Conservation (phyloP, 2,888 invertebrate species). For the Oegoconia quadripuncta region DNA sequence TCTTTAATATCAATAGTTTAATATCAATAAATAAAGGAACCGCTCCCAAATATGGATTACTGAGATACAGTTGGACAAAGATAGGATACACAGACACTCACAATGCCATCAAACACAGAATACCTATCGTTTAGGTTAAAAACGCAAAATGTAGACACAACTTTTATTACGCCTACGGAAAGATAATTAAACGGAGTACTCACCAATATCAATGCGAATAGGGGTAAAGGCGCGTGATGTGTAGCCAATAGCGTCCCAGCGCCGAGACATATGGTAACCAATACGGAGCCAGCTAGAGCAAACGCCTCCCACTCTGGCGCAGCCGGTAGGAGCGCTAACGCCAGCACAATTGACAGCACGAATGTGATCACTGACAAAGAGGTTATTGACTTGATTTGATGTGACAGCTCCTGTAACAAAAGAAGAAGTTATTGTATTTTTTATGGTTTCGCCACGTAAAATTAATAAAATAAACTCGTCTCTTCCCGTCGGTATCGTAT, state of each 20-base stretch:
- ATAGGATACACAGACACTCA: too few species aligned
- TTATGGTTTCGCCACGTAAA: too few species aligned
- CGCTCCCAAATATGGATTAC: too few species aligned
- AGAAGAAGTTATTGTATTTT: too few species aligned
- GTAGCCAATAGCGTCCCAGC: slow-evolving; percentile 81
- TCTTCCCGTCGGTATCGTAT: too few species aligned
- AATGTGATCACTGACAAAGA: slow-evolving; percentile 75
- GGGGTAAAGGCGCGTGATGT: slow-evolving; percentile 81
- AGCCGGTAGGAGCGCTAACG: slow-evolving; percentile 76
- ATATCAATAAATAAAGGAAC: too few species aligned
- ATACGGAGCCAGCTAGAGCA: slow-evolving; percentile 80
- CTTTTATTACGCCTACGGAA: neutral
- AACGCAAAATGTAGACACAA: neutral
- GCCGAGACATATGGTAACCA: slow-evolving; percentile 79
- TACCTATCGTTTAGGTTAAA: too few species aligned
- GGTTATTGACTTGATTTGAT: slow-evolving; percentile 61
- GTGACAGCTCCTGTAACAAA: slow-evolving; percentile 75
- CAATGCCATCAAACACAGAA: too few species aligned
- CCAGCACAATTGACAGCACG: slow-evolving; percentile 69
- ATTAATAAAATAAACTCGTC: too few species aligned
- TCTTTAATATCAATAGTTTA: too few species aligned
- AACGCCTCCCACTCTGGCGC: slow-evolving; percentile 81
- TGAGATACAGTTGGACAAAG: too few species aligned
- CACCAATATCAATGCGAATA: slow-evolving; percentile 87
- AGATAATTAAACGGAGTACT: slow-evolving; percentile 29